phyloP scores from a whole-genome alignment of 2,797 vertebrate species.

The Dendrocincla fuliginosa region DNA sequence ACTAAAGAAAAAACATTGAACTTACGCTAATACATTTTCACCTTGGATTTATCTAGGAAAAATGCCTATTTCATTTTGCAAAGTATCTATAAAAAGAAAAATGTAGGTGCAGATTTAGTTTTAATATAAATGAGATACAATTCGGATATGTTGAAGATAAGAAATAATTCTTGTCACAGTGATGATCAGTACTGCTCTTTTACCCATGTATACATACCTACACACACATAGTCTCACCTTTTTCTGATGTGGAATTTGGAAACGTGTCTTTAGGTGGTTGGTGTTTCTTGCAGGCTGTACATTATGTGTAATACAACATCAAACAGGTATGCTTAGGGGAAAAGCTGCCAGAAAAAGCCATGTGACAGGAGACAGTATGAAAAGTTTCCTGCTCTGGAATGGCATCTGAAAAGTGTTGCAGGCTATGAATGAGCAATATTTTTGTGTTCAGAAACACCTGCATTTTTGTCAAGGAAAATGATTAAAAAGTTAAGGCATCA shows the following conservation, averaged over 20 bases:
- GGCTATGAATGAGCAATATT: background rate
- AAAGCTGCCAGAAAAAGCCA: background rate
- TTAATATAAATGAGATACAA: background rate
- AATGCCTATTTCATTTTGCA: background rate
- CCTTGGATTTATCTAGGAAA: background rate
- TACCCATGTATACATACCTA: background rate
- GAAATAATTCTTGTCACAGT: background rate
- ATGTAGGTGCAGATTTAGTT: background rate
- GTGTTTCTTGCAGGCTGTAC: background rate
- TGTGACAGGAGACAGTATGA: background rate
- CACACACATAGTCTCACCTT: rapidly evolving
- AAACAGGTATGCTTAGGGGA: background rate
- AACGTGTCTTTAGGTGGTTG: background rate
- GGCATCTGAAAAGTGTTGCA: background rate
- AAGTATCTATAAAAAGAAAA: background rate
- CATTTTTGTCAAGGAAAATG: background rate
- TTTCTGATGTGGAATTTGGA: background rate
- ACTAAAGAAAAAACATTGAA: background rate
- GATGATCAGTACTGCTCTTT: background rate
- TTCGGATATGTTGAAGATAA: background rate
- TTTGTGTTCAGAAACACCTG: background rate
- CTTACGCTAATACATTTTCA: rapidly evolving
- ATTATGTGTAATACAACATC: too few species aligned
- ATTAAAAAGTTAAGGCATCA: background rate
- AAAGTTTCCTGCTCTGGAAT: background rate